Evolutionary conservation across 2,888 invertebrate species (phyloP).

Genomic region (Selenia dentaria): DNA sequence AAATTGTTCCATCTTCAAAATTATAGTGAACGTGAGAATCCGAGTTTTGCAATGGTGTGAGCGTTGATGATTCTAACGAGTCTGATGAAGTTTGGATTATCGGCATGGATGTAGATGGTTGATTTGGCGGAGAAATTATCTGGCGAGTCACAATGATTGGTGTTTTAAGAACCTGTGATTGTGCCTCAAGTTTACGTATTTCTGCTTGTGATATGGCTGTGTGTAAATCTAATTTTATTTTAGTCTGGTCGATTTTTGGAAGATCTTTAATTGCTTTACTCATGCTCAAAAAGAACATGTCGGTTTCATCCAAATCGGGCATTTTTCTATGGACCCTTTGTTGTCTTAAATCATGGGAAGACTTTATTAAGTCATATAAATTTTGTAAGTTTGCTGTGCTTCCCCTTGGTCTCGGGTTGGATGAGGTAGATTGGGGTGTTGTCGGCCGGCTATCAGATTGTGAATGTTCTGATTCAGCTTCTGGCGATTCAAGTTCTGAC

Average conservation of each 20-base stretch:
- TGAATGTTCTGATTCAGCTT: background rate
- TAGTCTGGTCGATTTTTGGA: too few relatives aligned
- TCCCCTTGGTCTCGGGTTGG: too few relatives aligned
- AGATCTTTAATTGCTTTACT: constrained; percentile 37
- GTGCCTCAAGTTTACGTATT: constrained; percentile 27
- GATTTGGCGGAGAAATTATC: constrained; percentile 11
- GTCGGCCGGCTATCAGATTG: background rate
- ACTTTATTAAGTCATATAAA: constrained; percentile 33
- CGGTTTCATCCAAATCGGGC: constrained; percentile 35
- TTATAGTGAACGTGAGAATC: too few relatives aligned
- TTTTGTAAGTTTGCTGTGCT: constrained; percentile 8
- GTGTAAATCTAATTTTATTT: constrained; percentile 39
- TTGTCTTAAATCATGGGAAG: constrained; percentile 27
- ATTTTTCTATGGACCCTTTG: constrained; percentile 18
- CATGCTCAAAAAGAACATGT: constrained; percentile 40
- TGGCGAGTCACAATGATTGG: constrained; percentile 6
- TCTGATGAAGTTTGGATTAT: too few relatives aligned
- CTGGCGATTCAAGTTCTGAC: constrained; percentile 5
- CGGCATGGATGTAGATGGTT: constrained; percentile 10
- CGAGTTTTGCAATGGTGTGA: too few relatives aligned
- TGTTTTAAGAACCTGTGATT: constrained; percentile 25
- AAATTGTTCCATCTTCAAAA: too few relatives aligned
- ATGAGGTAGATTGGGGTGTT: too few relatives aligned
- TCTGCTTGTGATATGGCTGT: constrained; percentile 35
- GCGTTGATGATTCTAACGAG: too few relatives aligned